Percentiles rank a stretch among this genome's conserved stretches.
Evolutionary conservation across 2,888 invertebrate genomes (phyloP).

Genomic region (Tetragonula carbonaria): DNA sequence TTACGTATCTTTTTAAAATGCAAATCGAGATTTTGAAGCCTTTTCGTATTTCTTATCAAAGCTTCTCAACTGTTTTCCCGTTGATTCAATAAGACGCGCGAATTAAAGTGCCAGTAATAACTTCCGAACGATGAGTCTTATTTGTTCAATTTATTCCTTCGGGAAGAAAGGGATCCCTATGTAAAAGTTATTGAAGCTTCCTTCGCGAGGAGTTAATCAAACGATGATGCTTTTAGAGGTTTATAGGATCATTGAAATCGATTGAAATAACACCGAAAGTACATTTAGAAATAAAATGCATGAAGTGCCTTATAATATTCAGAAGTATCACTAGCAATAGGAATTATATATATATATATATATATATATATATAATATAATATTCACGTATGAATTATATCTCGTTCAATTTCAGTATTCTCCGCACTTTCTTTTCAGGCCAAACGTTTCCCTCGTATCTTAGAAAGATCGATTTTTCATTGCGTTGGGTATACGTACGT

Average conservation of each 20-base stretch:
- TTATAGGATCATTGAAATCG: too few relatives aligned
- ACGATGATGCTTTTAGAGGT: neutral
- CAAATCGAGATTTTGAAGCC: neutral
- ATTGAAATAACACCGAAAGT: too few relatives aligned
- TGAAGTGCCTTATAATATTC: too few relatives aligned
- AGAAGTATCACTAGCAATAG: too few relatives aligned
- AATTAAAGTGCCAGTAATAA: neutral
- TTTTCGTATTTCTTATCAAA: neutral
- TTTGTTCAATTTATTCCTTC: neutral
- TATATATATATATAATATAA: too few relatives aligned
- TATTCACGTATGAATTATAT: neutral
- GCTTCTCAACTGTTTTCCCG: neutral
- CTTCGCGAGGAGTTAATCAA: neutral
- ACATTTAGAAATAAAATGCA: too few relatives aligned
- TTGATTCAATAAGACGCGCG: neutral
- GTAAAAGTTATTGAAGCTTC: neutral
- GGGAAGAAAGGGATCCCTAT: neutral
- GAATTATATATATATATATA: too few relatives aligned
- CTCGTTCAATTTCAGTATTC: conserved; percentile 8
- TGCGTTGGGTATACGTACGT: neutral
- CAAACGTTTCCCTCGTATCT: neutral
- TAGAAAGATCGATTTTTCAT: too few relatives aligned
- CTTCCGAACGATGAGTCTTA: neutral
- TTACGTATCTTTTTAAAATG: neutral
- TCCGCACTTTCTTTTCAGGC: neutral